Evolutionary conservation across 92 coral and sea anemone species (phyloP), one percentile per base, ranked within the genome.

Genomic region (Epizoanthus illoricatus): DNA sequence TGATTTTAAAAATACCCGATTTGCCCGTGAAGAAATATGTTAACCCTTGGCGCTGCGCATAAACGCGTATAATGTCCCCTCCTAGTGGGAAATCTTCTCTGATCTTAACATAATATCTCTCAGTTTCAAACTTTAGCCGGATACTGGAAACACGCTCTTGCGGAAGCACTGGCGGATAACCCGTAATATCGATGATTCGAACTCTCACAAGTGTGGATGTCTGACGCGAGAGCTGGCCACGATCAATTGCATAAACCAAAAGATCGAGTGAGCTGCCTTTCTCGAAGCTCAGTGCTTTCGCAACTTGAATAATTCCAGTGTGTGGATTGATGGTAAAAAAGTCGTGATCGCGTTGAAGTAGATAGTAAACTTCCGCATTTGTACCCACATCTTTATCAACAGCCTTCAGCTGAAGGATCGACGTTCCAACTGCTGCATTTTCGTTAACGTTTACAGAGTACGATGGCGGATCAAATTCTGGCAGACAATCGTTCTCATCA

Each of bases 1-100:
- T 90, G 69, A 97, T 92, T 80, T 85, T 80, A 86, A 97, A 93
- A 82, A 94, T 76, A 65, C 74, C 85, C 74, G 81, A 82, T 40
- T 81, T 66, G 65, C 68, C 73, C 57, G 66, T 49, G 73, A 92
- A 65, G 59, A 75, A 70, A 73, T 89, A 93, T 69, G 57, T 24
- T 66, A 90, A 76, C 84, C 86, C 86, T 76, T 73, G 84, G 65
- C 45, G 86, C 57, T 39, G 23, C 20, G 92, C 92, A 47, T 85
- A 75, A 23, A 92, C 92, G 54, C 89, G 93, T 28, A 91, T 87
- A 85, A 93, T 63, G 7, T 89, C 92, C 19, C 94, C 91, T 12
- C 91, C 91, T 39, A 91, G 87, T 9, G 99, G 98, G 81, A 96
- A 85, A 86, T 96, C 99, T 74, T 96, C 97, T 49, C 98, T 88